Evolutionary conservation across 2,113 vertebrate genomes (phyloP).

Genomic region (Verasper variegatus): DNA sequence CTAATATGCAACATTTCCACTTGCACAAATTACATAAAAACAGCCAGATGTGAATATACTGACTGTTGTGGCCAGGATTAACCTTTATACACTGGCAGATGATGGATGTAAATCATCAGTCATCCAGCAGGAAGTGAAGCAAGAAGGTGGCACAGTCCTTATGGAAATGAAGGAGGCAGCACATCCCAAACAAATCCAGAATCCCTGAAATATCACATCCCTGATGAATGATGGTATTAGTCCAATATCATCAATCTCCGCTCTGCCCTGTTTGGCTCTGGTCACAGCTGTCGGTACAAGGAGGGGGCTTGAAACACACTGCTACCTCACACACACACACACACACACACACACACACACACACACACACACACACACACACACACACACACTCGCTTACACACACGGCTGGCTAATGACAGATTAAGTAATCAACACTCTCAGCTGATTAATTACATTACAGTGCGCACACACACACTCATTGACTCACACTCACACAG

Average conservation of each 20-base stretch:
- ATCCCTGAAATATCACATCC: constrained; percentile 61
- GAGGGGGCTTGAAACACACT: constrained; percentile 53
- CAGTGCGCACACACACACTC: constrained; percentile 17
- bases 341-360: constrained; percentile 4
- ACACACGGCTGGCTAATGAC: constrained; percentile 70
- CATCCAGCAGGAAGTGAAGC: constrained; percentile 47
- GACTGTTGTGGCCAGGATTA: background rate
- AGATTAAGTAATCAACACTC: constrained; percentile 80
- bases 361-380: constrained; percentile 28
- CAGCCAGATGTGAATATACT: background rate
- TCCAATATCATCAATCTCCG: constrained; percentile 75
- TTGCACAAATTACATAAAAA: background rate
- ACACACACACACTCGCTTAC: constrained; percentile 13
- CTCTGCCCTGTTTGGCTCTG: constrained; percentile 68
- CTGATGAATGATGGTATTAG: constrained; percentile 71
- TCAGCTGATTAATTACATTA: constrained; percentile 77
- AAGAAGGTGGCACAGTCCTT: constrained; percentile 40
- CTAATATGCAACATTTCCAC: no score
- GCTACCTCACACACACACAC: constrained; percentile 23
- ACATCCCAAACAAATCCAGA: constrained; percentile 49
- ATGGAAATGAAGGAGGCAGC: constrained; percentile 50
- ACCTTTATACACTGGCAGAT: background rate
- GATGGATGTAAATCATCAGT: constrained; percentile 33
- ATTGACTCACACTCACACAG: constrained; percentile 27
- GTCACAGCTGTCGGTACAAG: constrained; percentile 75